These are phyloP conservation scores for Crambe crambe DNA, from an alignment of 37 sponge, comb jelly and placozoan species.

Conservation along the genomic window DNA sequence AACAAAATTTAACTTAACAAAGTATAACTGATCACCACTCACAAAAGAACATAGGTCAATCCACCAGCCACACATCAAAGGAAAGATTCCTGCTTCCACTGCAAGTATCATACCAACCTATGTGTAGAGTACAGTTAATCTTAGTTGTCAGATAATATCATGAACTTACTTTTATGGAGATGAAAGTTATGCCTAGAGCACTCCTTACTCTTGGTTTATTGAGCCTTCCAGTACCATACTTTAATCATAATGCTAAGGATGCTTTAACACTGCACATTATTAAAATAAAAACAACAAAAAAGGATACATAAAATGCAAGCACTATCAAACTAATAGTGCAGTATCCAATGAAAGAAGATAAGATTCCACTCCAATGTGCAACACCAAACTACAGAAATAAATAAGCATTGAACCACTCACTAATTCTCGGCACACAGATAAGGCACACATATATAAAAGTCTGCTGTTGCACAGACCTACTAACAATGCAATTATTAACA, in stretches of 20 bases:
- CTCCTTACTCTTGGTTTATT: constrained; percentile 40
- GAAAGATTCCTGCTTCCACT: constrained; percentile 93
- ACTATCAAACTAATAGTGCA: constrained; percentile 21
- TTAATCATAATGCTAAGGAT: background rate
- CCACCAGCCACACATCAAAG: constrained; percentile 97
- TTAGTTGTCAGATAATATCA: no score
- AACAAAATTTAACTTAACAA: background rate
- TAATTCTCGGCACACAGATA: no score
- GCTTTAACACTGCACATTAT: background rate
- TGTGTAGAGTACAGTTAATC: background rate
- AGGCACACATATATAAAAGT: no score
- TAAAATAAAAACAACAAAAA: no score
- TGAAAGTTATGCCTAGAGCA: constrained; percentile 48
- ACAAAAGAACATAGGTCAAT: constrained; percentile 96
- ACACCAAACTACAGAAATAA: background rate
- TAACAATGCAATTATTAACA: no score
- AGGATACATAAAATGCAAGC: constrained; percentile 77
- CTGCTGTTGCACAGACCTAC: no score
- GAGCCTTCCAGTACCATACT: constrained; percentile 4
- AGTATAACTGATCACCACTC: constrained; percentile 17
- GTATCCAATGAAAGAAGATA: constrained; percentile 68
- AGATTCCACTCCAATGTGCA: constrained; percentile 34
- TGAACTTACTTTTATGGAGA: constrained; percentile 56
- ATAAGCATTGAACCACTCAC: background rate
- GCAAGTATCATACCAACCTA: constrained; percentile 74